Percentiles rank a stretch among this genome's conserved stretches.
Evolutionary conservation across 2,888 invertebrate species (phyloP).

Genomic region (Hypsopygia costalis): DNA sequence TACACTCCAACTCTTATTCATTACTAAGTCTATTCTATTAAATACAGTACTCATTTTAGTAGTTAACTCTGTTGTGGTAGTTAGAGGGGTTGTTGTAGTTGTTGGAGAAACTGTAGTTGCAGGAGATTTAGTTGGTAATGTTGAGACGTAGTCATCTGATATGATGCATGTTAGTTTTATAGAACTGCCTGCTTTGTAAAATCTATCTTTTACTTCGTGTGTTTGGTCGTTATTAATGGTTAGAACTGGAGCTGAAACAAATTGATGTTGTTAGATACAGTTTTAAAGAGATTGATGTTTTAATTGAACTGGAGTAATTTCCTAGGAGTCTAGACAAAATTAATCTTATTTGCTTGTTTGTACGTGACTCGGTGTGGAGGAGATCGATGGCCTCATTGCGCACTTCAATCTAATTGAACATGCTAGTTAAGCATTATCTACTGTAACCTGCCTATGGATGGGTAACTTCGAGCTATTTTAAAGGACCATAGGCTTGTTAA

Average conservation of each 20-base stretch:
- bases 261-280: constrained; percentile 2
- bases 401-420: no score
- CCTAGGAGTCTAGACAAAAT: no score
- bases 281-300: background rate
- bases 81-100: constrained; percentile 43
- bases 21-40: constrained; percentile 73
- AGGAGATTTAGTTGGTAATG: constrained; percentile 47
- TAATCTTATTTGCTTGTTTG: no score
- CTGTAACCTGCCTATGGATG: no score
- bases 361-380: no score
- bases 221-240: constrained; percentile 86
- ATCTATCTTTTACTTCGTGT: constrained; percentile 85
- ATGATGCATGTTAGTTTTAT: constrained; percentile 84
- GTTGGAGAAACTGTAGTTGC: constrained; percentile 39
- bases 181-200: constrained; percentile 87
- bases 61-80: constrained; percentile 63
- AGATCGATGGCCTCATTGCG: no score
- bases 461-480: no score
- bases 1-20: constrained; percentile 77
- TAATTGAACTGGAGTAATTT: no score
- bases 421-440: no score
- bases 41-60: constrained; percentile 68
- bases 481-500: no score
- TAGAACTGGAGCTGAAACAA: constrained; percentile 84
- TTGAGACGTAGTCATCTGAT: constrained; percentile 61